Percentiles rank a stretch among this genome's conserved stretches.
These are phyloP conservation scores for Lagria hirta DNA, from an alignment of 2,888 invertebrate species.

Conservation along the genomic window DNA sequence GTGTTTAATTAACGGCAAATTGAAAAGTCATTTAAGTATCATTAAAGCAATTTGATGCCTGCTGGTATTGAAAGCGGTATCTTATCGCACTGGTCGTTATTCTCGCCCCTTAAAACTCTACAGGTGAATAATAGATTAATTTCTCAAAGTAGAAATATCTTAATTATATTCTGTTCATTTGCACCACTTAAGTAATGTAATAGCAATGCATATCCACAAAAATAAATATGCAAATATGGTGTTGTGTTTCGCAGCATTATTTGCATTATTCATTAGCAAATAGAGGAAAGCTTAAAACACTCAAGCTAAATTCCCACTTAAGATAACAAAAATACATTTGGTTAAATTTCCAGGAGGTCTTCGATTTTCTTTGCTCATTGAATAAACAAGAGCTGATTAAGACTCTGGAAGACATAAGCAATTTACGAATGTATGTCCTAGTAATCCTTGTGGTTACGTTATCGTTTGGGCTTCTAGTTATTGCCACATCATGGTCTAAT, in stretches of 20 bases:
- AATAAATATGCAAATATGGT: conserved; percentile 21
- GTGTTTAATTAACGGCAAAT: conserved; percentile 12
- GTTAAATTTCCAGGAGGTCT: conserved; percentile 14
- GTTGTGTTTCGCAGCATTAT: conserved; percentile 21
- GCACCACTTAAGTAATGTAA: conserved; percentile 24
- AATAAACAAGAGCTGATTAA: conserved; percentile 18
- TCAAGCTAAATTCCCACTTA: conserved; percentile 8
- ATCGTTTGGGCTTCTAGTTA: conserved; percentile 24
- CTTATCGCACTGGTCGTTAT: conserved; percentile 30
- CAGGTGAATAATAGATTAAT: conserved; percentile 34
- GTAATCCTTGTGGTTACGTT: conserved; percentile 27
- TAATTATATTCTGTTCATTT: conserved; percentile 24
- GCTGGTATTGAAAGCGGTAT: conserved; percentile 27
- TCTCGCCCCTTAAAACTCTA: conserved; percentile 33
- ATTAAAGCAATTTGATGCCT: conserved; percentile 25
- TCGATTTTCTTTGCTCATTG: conserved; percentile 15
- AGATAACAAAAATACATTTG: conserved; percentile 14
- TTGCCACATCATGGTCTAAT: conserved; percentile 23
- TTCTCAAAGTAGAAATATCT: conserved; percentile 14
- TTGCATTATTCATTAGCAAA: conserved; percentile 27
- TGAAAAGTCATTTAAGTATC: conserved; percentile 22
- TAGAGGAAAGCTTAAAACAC: conserved; percentile 4
- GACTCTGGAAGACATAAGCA: conserved; percentile 14
- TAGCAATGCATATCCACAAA: conserved; percentile 13
- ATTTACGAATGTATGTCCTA: conserved; percentile 25